Evolutionary conservation across 2,797 vertebrate species (phyloP).

Genomic region (Enteromius paludinosus): DNA sequence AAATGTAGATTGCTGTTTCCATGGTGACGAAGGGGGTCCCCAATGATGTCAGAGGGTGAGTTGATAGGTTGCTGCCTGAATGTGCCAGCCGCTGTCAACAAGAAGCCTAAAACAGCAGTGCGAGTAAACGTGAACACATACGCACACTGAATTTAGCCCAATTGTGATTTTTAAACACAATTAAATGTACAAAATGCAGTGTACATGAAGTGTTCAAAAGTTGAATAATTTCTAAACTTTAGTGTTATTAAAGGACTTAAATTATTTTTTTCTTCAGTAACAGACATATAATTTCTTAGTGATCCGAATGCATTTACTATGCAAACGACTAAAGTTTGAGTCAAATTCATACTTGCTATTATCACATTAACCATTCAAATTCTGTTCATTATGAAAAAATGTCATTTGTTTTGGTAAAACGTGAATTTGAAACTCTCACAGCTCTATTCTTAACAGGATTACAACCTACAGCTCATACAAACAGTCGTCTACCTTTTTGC

Average conservation of each 20-base stretch:
- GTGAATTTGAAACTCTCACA: neutral
- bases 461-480: neutral
- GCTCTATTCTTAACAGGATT: too few relatives aligned
- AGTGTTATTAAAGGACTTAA: neutral
- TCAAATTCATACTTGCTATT: neutral
- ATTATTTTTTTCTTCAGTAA: neutral
- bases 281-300: neutral
- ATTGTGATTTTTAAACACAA: neutral
- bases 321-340: neutral
- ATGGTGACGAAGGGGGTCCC: slow-evolving; percentile 20
- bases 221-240: neutral
- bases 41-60: slow-evolving; percentile 22
- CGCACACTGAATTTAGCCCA: neutral
- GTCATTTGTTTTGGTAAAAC: neutral
- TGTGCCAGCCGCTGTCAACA: neutral
- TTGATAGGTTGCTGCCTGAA: neutral
- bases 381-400: neutral
- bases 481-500: neutral
- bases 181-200: neutral
- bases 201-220: neutral
- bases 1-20: slow-evolving; percentile 28
- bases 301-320: neutral
- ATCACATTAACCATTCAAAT: neutral
- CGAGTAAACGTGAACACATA: too few relatives aligned
- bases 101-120: neutral